A percentile compares a stretch with the other conserved stretches of the same genome.
These are phyloP conservation scores for Psephotus haematonotus DNA, from an alignment of 2,113 vertebrate species.

Conservation along the genomic window DNA sequence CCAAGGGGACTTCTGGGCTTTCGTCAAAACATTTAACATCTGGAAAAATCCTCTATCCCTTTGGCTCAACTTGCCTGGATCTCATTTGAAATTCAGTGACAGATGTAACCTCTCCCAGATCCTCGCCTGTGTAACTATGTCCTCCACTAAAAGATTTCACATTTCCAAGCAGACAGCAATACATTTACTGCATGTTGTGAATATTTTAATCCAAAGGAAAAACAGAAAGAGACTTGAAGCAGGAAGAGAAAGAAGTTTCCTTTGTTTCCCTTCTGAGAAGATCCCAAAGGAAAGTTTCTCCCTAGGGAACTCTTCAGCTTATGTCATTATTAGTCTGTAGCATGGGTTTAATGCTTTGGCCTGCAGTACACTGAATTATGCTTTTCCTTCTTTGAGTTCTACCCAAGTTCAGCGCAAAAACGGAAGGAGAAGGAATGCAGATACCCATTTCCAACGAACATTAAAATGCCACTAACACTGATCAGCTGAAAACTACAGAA, in stretches of 20 bases:
- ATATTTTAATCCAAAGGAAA: neutral
- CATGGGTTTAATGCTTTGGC: neutral
- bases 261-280: neutral
- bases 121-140: neutral
- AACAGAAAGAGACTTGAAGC: neutral
- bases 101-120: neutral
- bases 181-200: neutral
- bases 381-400: neutral
- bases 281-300: neutral
- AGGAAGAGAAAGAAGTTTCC: neutral
- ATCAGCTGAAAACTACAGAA: neutral
- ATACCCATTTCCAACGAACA: neutral
- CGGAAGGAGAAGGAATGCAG: neutral
- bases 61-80: neutral
- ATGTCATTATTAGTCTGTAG: neutral
- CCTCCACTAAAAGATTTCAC: neutral
- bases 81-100: neutral
- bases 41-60: neutral
- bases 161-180: neutral
- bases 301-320: neutral
- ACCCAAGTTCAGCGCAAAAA: neutral
- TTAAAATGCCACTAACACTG: neutral
- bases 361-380: neutral
- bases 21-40: neutral
- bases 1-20: neutral